Evolutionary conservation across 2,113 vertebrate species (phyloP).

Genomic region (Chinchilla lanigera): DNA sequence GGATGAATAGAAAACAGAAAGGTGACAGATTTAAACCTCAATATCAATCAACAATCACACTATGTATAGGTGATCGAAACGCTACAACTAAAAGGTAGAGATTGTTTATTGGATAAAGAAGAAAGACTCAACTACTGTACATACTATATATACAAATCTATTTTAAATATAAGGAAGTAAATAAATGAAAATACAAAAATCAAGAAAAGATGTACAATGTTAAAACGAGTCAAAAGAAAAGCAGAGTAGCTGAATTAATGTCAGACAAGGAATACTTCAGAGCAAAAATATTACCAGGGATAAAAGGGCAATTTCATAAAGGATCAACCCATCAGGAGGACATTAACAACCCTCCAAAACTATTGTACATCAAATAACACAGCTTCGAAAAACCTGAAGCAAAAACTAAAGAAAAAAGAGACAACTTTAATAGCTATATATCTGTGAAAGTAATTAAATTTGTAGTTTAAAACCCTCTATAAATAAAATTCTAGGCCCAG

Average conservation of each 20-base stretch:
- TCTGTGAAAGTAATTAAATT: slow-evolving; percentile 27
- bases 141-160: background rate
- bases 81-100: slow-evolving; percentile 21
- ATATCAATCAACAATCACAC: background rate
- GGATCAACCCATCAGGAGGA: background rate
- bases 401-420: slow-evolving; percentile 31
- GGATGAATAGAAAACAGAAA: slow-evolving; percentile 7
- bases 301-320: slow-evolving; percentile 6
- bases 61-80: background rate
- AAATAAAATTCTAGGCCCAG: background rate
- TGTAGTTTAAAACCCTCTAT: background rate
- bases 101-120: background rate
- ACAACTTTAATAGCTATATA: background rate
- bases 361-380: background rate
- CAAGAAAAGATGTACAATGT: background rate
- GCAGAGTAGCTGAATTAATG: background rate
- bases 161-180: slow-evolving; percentile 60
- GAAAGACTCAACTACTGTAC: background rate
- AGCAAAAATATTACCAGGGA: background rate
- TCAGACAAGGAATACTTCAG: background rate
- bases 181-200: background rate
- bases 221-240: slow-evolving; percentile 44
- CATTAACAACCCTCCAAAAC: background rate
- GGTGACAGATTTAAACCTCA: background rate
- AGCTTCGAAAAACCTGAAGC: background rate